phyloP scores from a whole-genome alignment of 2,113 vertebrate species.

The Malurus alboscapulatus region DNA sequence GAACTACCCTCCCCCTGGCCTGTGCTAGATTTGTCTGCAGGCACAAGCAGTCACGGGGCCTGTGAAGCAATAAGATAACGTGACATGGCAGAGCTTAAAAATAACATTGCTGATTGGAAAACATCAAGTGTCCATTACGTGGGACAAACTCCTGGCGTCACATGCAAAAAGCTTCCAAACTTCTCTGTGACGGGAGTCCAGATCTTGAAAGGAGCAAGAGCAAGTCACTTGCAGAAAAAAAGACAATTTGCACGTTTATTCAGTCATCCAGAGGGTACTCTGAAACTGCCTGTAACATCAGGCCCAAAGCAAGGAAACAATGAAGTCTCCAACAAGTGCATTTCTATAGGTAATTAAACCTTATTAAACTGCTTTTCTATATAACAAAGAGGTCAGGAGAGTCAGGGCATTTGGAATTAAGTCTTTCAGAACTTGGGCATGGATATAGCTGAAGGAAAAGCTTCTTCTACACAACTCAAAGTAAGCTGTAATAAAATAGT shows the following conservation, averaged over 20 bases:
- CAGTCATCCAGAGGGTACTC: background rate
- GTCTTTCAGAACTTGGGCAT: background rate
- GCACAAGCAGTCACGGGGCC: background rate
- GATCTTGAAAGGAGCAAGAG: background rate
- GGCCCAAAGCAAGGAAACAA: background rate
- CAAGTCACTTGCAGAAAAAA: background rate
- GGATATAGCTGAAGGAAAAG: background rate
- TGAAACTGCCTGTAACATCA: background rate
- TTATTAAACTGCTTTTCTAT: background rate
- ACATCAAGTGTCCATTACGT: background rate
- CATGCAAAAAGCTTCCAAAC: background rate
- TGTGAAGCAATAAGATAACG: conserved; percentile 13
- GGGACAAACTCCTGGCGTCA: background rate
- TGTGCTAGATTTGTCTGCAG: background rate
- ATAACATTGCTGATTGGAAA: conserved; percentile 43
- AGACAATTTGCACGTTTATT: background rate
- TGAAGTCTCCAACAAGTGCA: background rate
- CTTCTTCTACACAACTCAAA: background rate
- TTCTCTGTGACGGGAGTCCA: background rate
- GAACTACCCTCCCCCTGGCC: background rate
- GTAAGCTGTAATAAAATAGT: background rate
- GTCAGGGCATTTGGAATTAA: background rate
- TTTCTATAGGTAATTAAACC: background rate
- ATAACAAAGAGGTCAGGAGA: background rate
- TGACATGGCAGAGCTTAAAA: conserved; percentile 46